phyloP scores from a whole-genome alignment of 1,140 invertebrate genomes.

The Hypsibius dujardini region DNA sequence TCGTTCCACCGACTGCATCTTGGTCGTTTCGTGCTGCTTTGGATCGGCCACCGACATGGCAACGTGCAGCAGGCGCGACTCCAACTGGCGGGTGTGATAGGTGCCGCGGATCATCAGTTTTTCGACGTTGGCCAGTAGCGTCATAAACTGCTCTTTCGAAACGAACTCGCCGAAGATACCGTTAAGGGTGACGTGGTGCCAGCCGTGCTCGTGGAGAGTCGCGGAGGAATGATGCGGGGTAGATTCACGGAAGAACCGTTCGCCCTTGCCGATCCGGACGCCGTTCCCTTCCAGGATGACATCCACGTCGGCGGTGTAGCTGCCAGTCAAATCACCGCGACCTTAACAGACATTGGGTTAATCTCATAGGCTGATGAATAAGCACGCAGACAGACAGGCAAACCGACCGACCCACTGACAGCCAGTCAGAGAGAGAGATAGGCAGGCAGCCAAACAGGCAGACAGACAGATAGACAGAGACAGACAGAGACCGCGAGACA shows the following conservation, averaged over 20 bases:
- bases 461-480: too few relatives aligned
- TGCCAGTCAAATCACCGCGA: constrained; percentile 22
- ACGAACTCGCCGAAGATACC: constrained; percentile 41
- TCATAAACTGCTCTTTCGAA: constrained; percentile 57
- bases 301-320: constrained; percentile 15
- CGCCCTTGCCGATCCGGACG: constrained; percentile 34
- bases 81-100: constrained; percentile 81
- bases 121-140: constrained; percentile 57
- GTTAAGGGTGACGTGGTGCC: constrained; percentile 48
- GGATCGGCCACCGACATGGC: constrained; percentile 48
- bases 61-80: constrained; percentile 57
- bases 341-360: background rate
- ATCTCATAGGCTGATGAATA: too few relatives aligned
- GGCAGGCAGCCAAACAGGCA: too few relatives aligned
- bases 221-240: constrained; percentile 29
- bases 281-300: constrained; percentile 34
- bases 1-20: constrained; percentile 50
- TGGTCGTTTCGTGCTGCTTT: constrained; percentile 38
- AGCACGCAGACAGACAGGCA: too few relatives aligned
- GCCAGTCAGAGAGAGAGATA: too few relatives aligned
- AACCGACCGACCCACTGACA: too few relatives aligned
- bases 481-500: too few relatives aligned
- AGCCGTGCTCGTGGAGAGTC: constrained; percentile 46
- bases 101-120: constrained; percentile 66
- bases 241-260: constrained; percentile 13